phyloP scores from a whole-genome alignment of 1,140 invertebrate genomes.

The Drosophila sucinea region DNA sequence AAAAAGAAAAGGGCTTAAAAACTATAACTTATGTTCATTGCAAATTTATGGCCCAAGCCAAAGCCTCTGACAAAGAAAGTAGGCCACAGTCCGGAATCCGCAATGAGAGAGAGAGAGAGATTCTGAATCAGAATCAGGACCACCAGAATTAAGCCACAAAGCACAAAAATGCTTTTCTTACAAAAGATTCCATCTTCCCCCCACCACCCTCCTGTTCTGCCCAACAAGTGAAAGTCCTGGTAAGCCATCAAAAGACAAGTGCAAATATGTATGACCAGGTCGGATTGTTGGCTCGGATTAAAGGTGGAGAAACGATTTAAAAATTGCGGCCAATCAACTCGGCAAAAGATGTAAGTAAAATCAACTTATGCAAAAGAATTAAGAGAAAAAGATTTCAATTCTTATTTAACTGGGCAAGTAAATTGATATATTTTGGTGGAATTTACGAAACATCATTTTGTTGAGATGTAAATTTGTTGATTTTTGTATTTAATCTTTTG shows the following conservation, averaged over 20 bases:
- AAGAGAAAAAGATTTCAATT: background rate
- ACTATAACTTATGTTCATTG: conserved; percentile 62
- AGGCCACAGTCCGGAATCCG: conserved; percentile 20
- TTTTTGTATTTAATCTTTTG: too few relatives aligned
- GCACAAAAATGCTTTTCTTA: conserved; percentile 14
- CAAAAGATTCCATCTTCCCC: background rate
- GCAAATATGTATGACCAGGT: conserved; percentile 49
- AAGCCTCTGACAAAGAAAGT: conserved; percentile 45
- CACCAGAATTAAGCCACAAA: conserved; percentile 12
- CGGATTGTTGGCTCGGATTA: conserved; percentile 60
- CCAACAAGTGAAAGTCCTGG: conserved; percentile 59
- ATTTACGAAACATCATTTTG: too few relatives aligned
- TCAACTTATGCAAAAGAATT: background rate
- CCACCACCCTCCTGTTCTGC: background rate
- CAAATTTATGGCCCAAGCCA: conserved; percentile 39
- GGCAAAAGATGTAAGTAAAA: too few relatives aligned
- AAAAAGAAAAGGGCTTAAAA: conserved; percentile 17
- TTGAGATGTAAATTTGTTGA: too few relatives aligned
- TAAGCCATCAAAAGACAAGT: conserved; percentile 28
- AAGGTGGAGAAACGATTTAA: conserved; percentile 47
- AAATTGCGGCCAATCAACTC: conserved; percentile 27
- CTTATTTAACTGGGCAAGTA: too few relatives aligned
- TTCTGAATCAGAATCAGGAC: background rate
- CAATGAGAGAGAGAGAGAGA: background rate
- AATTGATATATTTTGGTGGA: too few relatives aligned